Evolutionary conservation across 2,797 vertebrate species (phyloP), one percentile per base, ranked within the genome.

Genomic region (Choloepus didactylus): DNA sequence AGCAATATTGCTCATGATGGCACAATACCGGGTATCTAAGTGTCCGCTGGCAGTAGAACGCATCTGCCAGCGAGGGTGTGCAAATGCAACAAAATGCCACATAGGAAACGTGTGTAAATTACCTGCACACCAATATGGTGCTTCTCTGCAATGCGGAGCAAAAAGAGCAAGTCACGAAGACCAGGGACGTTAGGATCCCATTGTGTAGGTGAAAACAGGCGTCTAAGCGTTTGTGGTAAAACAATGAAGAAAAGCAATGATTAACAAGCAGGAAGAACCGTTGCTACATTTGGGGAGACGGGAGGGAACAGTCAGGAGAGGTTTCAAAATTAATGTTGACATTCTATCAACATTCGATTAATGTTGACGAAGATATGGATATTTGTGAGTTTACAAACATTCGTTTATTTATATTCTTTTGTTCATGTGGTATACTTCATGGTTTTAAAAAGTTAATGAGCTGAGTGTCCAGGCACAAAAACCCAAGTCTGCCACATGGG

Each of bases 81-180:
- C 14, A 9, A 15, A 21, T 14, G 25, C 3, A 2, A 46, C 7
- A 56, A 19, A 69, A 41, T 29, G 69, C 46, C 46, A 9, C 16
- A 1, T 5, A 49, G 46, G 4, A 19, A 8, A 15, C 4, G 1
- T 29, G 18, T 2, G 0, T 21, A 29, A 9, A 9, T 29, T 49
- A 10, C 1, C 16, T 4, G 54, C 31, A 29, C 27, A 0, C 67
- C 18, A 0, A 2, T 12, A 41, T 46, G 25, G 0, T 7, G 25
- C 44, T 31, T 69, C 44, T 85, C 21, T 19, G 51, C 21, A 9
- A 1, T 27, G 6, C 10, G 4, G 31, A 29, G 12, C 59, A 1
- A 2, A 5, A 16, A 19, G 5, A 29, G 44, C 51, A 25, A 29
- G 51, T 64, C 41, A 1, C 14, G 76, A 44, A 60, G n/a, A 70